phyloP scores from a whole-genome alignment of 2,888 invertebrate genomes.

The Hirtodrosophila trivittata region DNA sequence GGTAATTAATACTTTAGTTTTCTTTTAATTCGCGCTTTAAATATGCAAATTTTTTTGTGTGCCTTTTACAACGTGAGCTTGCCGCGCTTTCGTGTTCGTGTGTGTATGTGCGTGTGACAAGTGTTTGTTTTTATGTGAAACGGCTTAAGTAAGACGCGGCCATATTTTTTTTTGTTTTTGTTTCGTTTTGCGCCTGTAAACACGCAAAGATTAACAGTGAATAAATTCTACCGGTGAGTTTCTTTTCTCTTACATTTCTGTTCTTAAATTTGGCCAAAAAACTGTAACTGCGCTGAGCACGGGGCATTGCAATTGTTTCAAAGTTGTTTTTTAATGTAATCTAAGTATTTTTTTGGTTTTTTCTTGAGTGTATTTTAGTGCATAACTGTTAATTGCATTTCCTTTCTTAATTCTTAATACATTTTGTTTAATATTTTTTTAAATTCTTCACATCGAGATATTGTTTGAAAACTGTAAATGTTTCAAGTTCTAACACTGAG shows the following conservation, averaged over 20 bases:
- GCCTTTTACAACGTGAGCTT: too few relatives aligned
- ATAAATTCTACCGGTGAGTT: background rate
- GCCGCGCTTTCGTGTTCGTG: too few relatives aligned
- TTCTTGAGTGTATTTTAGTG: conserved; percentile 26
- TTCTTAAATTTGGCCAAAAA: background rate
- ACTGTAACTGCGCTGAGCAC: conserved; percentile 1
- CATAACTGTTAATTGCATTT: conserved; percentile 32
- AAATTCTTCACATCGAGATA: conserved; percentile 50
- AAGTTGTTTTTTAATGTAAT: conserved; percentile 2
- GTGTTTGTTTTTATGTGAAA: too few relatives aligned
- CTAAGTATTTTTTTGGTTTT: conserved; percentile 12
- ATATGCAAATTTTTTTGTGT: background rate
- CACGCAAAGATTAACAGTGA: background rate
- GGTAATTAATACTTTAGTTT: background rate
- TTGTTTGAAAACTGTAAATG: conserved; percentile 43
- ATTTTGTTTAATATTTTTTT: conserved; percentile 14
- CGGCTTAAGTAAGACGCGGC: background rate
- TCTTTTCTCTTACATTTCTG: background rate
- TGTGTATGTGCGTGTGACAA: too few relatives aligned
- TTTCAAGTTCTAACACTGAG: conserved; percentile 44
- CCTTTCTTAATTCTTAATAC: conserved; percentile 11
- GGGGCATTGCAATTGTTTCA: conserved; percentile 9
- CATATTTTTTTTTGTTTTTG: background rate
- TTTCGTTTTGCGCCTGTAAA: background rate
- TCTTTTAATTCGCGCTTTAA: conserved; percentile 1